phyloP scores from a whole-genome alignment of 2,113 vertebrate genomes.

The Pseudopodoces humilis region DNA sequence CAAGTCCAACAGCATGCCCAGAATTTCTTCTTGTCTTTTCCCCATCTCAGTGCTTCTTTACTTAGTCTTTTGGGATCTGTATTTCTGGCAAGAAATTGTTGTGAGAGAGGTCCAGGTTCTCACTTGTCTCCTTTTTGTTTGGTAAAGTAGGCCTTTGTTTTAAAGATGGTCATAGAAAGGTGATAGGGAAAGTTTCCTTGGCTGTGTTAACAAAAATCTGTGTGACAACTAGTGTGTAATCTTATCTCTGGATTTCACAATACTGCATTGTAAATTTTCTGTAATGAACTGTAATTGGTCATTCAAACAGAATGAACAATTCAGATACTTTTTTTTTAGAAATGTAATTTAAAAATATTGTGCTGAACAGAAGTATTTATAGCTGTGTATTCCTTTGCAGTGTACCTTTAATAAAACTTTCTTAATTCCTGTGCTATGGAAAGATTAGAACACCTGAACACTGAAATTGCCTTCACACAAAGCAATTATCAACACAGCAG shows the following conservation, averaged over 20 bases:
- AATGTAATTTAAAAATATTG: background rate
- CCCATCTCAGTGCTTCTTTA: background rate
- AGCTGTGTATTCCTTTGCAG: background rate
- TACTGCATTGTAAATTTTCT: background rate
- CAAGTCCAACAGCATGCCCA: background rate
- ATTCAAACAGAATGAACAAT: background rate
- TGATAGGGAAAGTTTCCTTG: background rate
- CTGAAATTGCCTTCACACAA: background rate
- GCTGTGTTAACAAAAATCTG: background rate
- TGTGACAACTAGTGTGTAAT: background rate
- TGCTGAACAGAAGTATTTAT: background rate
- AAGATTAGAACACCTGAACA: background rate
- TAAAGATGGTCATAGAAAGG: background rate
- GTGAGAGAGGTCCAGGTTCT: background rate
- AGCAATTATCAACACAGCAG: background rate
- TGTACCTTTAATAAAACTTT: background rate
- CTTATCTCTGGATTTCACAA: background rate
- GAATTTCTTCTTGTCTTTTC: background rate
- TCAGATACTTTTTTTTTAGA: background rate
- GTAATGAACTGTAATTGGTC: background rate
- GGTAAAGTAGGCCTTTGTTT: background rate
- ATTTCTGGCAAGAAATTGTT: background rate
- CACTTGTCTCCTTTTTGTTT: background rate
- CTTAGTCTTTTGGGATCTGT: fast-evolving
- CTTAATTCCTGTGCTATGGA: background rate